Evolutionary conservation across 2,888 invertebrate genomes (phyloP), one percentile per base, ranked within the genome.

Genomic region (Chloroclysta siterata): DNA sequence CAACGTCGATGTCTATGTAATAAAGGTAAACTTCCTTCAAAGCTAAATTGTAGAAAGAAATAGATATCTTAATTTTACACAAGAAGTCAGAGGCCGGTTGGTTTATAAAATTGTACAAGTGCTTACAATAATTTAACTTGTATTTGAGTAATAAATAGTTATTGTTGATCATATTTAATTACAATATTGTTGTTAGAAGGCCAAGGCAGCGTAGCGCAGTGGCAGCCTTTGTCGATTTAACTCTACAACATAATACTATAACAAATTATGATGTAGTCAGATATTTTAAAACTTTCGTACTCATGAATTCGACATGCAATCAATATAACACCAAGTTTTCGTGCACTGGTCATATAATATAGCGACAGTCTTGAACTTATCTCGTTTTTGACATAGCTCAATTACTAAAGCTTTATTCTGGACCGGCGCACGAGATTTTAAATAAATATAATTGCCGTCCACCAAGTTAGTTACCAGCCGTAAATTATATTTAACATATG

Each of bases 251-350:
- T 70, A 72, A 68, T 71, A 70, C 63, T 68, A 68, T 68, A 70
- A 71, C 63, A 22, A 22, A 22, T 22, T 2, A 22, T 22, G 22
- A 22, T 22, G n/a, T n/a, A n/a, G 73, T 67, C 75, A 73, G 72
- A 2, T 13, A 41, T 41, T 50, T 44, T 17, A n/a, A 46, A 53
- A 53, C 68, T 75, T 79, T 81, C 66, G 75, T 77, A 83, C 83
- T 82, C 80, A 84, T 85, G 81, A 78, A 82, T 67, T 79, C 79
- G 75, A 81, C 85, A 85, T 84, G 84, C 84, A 87, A 82, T 79
- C 68, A n/a, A n/a, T n/a, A 83, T 36, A 85, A 80, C 83, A 78
- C 66, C 66, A 74, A 79, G 64, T 51, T 60, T 60, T 54, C 66
- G 69, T 63, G 75, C 75, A 70, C 71, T 75, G 78, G 72, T 70